Evolutionary conservation across 64 coral and sea anemone genomes (phyloP).

Genomic region (Montipora sp.): DNA sequence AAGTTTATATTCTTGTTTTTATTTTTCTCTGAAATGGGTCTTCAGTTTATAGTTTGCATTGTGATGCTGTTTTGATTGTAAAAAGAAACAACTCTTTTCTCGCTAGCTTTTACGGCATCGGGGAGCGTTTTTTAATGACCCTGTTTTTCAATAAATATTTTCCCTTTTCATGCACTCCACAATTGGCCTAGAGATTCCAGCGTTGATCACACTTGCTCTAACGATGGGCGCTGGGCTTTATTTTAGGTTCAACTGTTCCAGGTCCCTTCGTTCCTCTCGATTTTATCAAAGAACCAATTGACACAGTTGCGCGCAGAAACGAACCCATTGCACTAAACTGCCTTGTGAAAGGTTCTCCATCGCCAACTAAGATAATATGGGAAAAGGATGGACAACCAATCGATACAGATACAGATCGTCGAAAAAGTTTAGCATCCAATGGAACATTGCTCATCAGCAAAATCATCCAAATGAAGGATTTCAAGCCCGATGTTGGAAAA

Average conservation of each 20-base stretch:
- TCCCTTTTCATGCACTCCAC: not conserved
- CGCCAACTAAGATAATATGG: slow-evolving; percentile 34
- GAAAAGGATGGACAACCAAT: slow-evolving; percentile 40
- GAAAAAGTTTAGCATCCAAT: not conserved
- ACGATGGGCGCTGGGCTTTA: not conserved
- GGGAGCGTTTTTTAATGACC: not conserved
- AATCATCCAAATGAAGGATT: not conserved
- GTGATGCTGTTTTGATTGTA: too few relatives aligned
- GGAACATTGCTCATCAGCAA: slow-evolving; percentile 12
- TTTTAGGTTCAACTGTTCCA: not conserved
- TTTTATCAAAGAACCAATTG: slow-evolving; percentile 35
- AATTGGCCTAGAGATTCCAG: not conserved
- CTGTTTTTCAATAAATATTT: not conserved
- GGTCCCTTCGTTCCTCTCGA: slow-evolving; percentile 7
- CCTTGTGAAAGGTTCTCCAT: slow-evolving; percentile 8
- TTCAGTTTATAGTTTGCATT: not conserved
- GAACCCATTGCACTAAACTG: slow-evolving; percentile 42
- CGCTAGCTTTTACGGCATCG: not conserved
- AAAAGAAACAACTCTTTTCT: not conserved
- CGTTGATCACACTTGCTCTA: not conserved
- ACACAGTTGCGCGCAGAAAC: slow-evolving; percentile 49
- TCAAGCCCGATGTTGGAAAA: slow-evolving; percentile 48
- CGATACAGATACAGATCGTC: not conserved
- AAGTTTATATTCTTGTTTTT: not conserved
- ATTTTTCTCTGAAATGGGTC: not conserved